phyloP scores from a whole-genome alignment of 2,888 invertebrate genomes.

The Epirrhoe tristata region DNA sequence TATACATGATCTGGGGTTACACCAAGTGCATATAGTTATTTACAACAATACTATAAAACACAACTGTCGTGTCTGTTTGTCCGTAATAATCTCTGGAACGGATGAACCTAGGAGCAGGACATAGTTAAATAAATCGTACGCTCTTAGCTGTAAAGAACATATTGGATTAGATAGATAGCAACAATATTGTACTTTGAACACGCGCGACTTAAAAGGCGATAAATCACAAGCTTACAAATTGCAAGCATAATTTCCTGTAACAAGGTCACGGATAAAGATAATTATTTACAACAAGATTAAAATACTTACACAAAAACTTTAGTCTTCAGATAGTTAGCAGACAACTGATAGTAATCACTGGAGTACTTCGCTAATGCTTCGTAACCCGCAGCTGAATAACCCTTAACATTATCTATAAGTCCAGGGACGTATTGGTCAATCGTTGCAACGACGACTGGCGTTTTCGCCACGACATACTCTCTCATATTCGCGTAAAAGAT shows the following conservation, averaged over 20 bases:
- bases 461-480: constrained; percentile 81
- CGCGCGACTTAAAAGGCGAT: not conserved
- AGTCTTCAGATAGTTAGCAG: constrained; percentile 87
- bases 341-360: constrained; percentile 79
- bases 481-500: constrained; percentile 78
- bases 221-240: not conserved
- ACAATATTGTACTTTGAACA: not conserved
- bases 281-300: constrained; percentile 10
- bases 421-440: constrained; percentile 91
- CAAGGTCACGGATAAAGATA: not conserved
- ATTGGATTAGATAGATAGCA: not conserved
- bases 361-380: constrained; percentile 77
- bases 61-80: too few species aligned
- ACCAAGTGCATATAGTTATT: too few species aligned
- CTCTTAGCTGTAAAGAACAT: not conserved
- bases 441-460: constrained; percentile 70
- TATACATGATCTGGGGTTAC: too few species aligned
- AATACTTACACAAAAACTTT: constrained; percentile 92
- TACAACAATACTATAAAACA: too few species aligned
- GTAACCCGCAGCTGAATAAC: constrained; percentile 74
- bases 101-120: too few species aligned
- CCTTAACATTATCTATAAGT: constrained; percentile 86
- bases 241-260: not conserved
- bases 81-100: too few species aligned
- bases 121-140: too few species aligned